Evolutionary conservation across 2,888 invertebrate genomes (phyloP), one percentile per base, ranked within the genome.

Genomic region (Meiosimyza decipiens): DNA sequence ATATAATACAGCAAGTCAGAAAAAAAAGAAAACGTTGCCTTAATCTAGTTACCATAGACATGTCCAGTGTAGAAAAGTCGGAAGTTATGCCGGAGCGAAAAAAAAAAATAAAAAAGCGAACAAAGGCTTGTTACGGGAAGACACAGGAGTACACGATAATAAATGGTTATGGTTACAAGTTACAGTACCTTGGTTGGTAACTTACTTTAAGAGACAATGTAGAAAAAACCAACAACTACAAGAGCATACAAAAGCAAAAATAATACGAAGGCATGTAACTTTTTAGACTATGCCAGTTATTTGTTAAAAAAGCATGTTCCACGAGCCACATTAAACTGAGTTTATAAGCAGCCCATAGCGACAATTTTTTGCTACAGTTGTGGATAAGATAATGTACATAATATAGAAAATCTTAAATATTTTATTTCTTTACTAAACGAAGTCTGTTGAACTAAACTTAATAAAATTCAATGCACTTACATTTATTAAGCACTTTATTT

Each of bases 281-380:
- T 64, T 64, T 64, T 64, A 64, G 64, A 64, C 50, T 64, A 64
- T 64, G 50, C 50, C 33, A 64, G 64, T 64, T 64, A 64, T 64
- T 64, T 64, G 64, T 50, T 28, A 15, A 64, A 64, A 64, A 57
- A 22, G 22, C 57, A 28, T 57, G 22, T 57, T 4, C 57, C 6
- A 57, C 22, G 18, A 57, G 57, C 57, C 57, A 18, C 57, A 18
- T 57, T 57, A 57, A 18, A 28, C 28, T 13, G 18, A 57, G 57
- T 57, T 57, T 57, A 57, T 57, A 57, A 57, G 57, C 57, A 57
- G 57, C 57, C 28, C 40, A 40, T 40, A 40, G 40, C 40, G 40
- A 40, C 9, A 40, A 9, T 9, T 6, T 28, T 40, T 40, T 9
- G 9, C 40, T 40, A 40, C 40, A 40, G 40, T 40, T 2, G 40